These are phyloP conservation scores for Gulo gulo DNA, from an alignment of 2,113 vertebrate genomes.

Conservation along the genomic window DNA sequence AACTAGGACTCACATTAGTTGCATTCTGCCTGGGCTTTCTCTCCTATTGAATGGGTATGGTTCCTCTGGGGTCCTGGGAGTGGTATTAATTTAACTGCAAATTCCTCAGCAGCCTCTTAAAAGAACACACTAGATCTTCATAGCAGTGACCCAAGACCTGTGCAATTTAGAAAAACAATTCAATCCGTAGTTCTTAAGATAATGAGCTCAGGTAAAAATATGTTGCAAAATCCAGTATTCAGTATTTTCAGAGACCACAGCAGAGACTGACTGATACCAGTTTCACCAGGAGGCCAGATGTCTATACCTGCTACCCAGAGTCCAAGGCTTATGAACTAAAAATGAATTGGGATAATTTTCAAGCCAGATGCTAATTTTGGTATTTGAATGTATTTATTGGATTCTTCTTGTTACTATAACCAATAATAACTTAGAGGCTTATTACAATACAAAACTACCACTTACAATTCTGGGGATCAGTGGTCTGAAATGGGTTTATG, in stretches of 20 bases:
- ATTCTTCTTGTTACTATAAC: background rate
- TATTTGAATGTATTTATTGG: background rate
- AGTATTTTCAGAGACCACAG: background rate
- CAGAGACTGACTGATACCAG: background rate
- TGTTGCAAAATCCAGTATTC: background rate
- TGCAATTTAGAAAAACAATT: background rate
- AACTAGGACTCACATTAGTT: background rate
- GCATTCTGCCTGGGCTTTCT: background rate
- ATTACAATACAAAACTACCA: background rate
- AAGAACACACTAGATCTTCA: background rate
- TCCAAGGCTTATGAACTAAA: background rate
- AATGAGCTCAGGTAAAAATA: background rate
- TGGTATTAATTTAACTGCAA: background rate
- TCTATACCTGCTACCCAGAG: background rate
- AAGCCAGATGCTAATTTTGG: background rate
- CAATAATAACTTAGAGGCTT: background rate
- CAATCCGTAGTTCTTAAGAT: background rate
- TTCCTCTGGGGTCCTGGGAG: background rate
- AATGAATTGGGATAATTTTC: background rate
- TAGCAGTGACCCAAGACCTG: background rate
- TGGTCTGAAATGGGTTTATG: background rate
- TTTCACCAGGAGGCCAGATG: background rate
- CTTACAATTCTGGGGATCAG: background rate
- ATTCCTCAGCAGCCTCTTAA: background rate
- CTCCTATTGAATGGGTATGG: background rate